Percentiles rank a stretch among this genome's conserved stretches.
phyloP scores from a whole-genome alignment of 2,888 invertebrate species.

The Ashinkailepas kermadecensis region DNA sequence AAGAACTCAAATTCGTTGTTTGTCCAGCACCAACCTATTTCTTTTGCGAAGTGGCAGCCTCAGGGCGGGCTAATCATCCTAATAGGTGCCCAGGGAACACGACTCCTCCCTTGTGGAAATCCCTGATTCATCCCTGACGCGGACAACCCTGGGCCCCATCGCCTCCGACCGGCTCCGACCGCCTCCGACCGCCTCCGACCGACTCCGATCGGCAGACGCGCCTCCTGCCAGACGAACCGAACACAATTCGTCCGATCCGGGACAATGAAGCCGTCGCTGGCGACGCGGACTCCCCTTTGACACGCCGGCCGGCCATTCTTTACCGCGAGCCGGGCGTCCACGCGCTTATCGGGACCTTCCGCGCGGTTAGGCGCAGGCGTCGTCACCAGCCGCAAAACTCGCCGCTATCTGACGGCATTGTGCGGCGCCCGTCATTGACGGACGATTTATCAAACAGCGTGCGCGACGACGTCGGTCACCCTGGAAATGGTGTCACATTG shows the following conservation, averaged over 20 bases:
- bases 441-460: not conserved
- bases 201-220: no score
- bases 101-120: no score
- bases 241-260: slow-evolving; percentile 1
- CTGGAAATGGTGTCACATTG: not conserved
- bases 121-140: no score
- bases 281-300: not conserved
- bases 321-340: not conserved
- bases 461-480: not conserved
- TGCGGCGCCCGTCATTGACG: not conserved
- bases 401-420: not conserved
- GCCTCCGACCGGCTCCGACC: no score
- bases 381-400: not conserved
- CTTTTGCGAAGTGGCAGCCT: no score
- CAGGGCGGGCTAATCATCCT: no score
- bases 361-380: not conserved
- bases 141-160: no score
- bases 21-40: no score
- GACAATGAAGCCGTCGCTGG: not conserved
- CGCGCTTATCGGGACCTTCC: not conserved
- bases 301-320: not conserved
- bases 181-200: no score
- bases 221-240: not conserved
- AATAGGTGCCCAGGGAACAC: no score
- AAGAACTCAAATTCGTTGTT: no score